Evolutionary conservation across 2,888 invertebrate species (phyloP).

Genomic region (Clitarchus hookeri): DNA sequence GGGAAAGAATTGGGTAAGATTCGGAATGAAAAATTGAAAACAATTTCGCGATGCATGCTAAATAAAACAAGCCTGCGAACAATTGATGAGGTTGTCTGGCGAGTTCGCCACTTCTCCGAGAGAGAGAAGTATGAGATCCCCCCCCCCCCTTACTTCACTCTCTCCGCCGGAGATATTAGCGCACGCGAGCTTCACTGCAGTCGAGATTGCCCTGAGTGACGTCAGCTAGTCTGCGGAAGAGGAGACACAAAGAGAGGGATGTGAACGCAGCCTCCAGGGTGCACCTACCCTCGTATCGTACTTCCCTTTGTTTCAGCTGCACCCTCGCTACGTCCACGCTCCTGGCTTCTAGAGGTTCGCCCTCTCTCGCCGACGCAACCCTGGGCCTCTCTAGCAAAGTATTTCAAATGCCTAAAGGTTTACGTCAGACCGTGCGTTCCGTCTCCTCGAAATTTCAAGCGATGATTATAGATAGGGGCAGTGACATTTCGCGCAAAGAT

Average conservation of each 20-base stretch:
- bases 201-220: not conserved
- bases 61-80: not conserved
- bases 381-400: too few species aligned
- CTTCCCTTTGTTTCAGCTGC: not conserved
- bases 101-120: not conserved
- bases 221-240: not conserved
- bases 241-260: not conserved
- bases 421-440: too few species aligned
- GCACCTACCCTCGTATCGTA: not conserved
- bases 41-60: not conserved
- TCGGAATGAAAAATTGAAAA: not conserved
- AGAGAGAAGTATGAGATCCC: not conserved
- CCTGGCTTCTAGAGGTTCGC: too few species aligned
- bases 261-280: not conserved
- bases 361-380: too few species aligned
- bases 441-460: too few species aligned
- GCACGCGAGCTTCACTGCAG: not conserved
- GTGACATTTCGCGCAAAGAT: too few species aligned
- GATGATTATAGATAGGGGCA: too few species aligned
- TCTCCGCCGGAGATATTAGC: not conserved
- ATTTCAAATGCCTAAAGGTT: too few species aligned
- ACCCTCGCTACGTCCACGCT: too few species aligned
- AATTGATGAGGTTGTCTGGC: not conserved
- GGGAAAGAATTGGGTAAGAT: not conserved
- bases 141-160: not conserved